phyloP scores from a whole-genome alignment of 2,797 vertebrate species.

The Catamblyrhynchus diadema region DNA sequence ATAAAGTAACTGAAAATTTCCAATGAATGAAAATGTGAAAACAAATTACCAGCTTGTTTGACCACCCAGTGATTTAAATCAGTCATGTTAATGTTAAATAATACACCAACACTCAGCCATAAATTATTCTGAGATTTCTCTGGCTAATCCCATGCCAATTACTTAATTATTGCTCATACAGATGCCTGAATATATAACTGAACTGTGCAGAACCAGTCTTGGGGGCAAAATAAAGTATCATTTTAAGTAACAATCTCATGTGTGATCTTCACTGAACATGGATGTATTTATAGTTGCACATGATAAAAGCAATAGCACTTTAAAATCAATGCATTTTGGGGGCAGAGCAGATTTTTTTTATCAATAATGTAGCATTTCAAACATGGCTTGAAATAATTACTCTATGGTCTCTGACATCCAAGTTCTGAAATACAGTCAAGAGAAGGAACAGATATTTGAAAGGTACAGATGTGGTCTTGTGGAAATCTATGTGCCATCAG shows the following conservation, averaged over 20 bases:
- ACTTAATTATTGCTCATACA: neutral
- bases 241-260: neutral
- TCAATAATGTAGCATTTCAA: neutral
- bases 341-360: neutral
- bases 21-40: neutral
- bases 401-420: neutral
- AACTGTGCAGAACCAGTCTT: neutral
- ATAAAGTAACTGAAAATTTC: neutral
- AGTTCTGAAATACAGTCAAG: neutral
- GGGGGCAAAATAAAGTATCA: rapidly evolving
- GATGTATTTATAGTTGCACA: neutral
- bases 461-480: neutral
- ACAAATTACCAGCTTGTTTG: neutral
- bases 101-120: neutral
- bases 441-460: neutral
- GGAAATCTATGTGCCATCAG: neutral
- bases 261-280: neutral
- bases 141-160: neutral
- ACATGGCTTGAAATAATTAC: neutral
- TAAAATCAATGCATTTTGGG: neutral
- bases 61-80: neutral
- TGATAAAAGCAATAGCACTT: neutral
- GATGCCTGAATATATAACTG: neutral
- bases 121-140: neutral
- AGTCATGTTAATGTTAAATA: neutral